Base-by-base conservation (phyloP, 2,888 invertebrate genomes). In the Leptopilina drosophilae region DNA sequence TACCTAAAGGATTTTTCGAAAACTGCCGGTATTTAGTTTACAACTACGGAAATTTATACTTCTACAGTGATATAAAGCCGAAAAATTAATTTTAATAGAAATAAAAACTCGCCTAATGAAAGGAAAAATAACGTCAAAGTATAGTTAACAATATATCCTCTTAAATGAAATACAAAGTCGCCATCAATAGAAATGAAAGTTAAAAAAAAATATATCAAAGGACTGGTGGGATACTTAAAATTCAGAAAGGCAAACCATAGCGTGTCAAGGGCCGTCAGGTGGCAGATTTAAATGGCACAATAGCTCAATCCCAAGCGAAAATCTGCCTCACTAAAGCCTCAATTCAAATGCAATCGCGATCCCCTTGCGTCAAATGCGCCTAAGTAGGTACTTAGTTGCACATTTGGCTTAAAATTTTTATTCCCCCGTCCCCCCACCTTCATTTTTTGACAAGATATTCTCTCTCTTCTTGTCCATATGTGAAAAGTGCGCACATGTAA, bases 381-480 rank as follows among this genome's bases (percentile, higher is more conserved):
- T 91, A 91, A 90, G 90, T 90, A 91, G 88, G 85, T 91, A 90
- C 91, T 91, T 91, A 90, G 91, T 90, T 91, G 91, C 90, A 91
- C 91, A 91, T 91, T 91, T 91, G 91, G 91, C 87, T 90, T 85
- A 87, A 89, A 90, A 87, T 87, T 85, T 85, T 83, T 78, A 85
- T 84, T 76, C 82, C 79, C 80, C 77, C 82, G n/a, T 80, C 79
- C 80, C 80, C 81, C 64, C 66, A 75, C 76, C 67, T 12, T 59
- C 75, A 46, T 77, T 76, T 15, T 62, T 62, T 62, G 15, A 62
- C 80, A 77, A 66, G 62, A 76, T 76, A 76, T 64, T 76, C 64
- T 76, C 64, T 76, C 64, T 76, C 64, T 14, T 12, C 42, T 64
- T 64, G 76, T 62, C 76, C 76, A 62, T 76, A 64, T 64, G 62